These are phyloP conservation scores for Dromiciops gliroides DNA, from an alignment of 2,113 vertebrate species.

Conservation along the genomic window DNA sequence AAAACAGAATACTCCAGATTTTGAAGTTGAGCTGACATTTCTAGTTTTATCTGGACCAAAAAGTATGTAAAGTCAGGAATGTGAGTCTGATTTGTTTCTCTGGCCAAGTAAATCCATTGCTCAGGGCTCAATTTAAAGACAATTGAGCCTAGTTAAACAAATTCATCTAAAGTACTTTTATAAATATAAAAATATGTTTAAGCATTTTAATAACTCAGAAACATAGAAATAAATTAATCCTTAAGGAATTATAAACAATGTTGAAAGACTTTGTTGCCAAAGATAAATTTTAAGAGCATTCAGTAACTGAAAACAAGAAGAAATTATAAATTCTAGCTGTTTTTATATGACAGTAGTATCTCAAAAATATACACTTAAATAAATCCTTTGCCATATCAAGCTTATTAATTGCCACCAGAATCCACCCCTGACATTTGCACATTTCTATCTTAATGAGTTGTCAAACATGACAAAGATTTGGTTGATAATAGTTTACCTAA, in stretches of 20 bases:
- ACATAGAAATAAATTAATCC: constrained; percentile 1
- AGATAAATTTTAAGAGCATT: constrained; percentile 8
- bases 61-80: not conserved
- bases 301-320: constrained; percentile 14
- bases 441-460: not conserved
- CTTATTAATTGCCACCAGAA: not conserved
- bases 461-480: not conserved
- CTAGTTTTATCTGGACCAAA: not conserved
- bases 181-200: constrained; percentile 3
- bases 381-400: not conserved
- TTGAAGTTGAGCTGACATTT: not conserved
- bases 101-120: constrained; percentile 9
- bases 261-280: constrained; percentile 45
- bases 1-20: not conserved
- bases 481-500: not conserved
- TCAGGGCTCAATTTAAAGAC: constrained; percentile 7
- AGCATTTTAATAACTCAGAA: constrained; percentile 6
- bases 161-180: constrained; percentile 27
- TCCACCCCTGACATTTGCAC: not conserved
- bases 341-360: not conserved
- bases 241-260: constrained; percentile 25
- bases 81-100: not conserved
- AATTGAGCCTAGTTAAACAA: constrained; percentile 20
- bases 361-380: constrained; percentile 5
- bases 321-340: not conserved